Evolutionary conservation across 2,797 vertebrate species (phyloP).

Genomic region (Sebastes steindachneri): DNA sequence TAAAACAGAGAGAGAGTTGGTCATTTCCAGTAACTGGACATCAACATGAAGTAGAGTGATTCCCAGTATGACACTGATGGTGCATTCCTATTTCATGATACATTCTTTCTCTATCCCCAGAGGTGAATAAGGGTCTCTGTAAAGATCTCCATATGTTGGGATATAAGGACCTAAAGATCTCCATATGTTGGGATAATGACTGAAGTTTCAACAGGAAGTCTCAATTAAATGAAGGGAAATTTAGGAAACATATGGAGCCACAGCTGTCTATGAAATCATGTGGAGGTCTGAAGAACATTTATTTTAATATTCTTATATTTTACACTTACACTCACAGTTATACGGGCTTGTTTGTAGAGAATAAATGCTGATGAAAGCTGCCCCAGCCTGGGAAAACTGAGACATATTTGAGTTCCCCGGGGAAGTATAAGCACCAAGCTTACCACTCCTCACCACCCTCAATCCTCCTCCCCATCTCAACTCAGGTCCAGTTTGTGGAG

Average conservation of each 20-base stretch:
- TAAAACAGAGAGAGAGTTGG: neutral
- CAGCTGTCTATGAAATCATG: neutral
- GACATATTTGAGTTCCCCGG: conserved; percentile 36
- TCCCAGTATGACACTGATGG: neutral
- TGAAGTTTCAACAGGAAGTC: neutral
- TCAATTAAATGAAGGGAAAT: neutral
- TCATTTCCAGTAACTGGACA: conserved; percentile 9
- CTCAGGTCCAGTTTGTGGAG: conserved; percentile 33
- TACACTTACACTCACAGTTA: neutral
- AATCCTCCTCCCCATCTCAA: neutral
- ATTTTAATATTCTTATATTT: neutral
- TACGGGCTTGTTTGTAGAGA: neutral
- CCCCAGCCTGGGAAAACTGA: conserved; percentile 64
- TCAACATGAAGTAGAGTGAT: neutral
- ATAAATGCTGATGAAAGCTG: neutral
- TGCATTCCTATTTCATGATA: conserved; percentile 10
- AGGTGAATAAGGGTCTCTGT: neutral
- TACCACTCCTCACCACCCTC: neutral
- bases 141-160: too few species aligned
- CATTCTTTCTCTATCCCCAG: neutral
- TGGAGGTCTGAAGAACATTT: neutral
- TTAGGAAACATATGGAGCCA: neutral
- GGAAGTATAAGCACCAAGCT: conserved; percentile 15
- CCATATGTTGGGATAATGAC: neutral
- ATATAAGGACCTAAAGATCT: too few species aligned